These are phyloP conservation scores for Proisotoma minuta DNA, from an alignment of 2,888 invertebrate species.

Conservation along the genomic window DNA sequence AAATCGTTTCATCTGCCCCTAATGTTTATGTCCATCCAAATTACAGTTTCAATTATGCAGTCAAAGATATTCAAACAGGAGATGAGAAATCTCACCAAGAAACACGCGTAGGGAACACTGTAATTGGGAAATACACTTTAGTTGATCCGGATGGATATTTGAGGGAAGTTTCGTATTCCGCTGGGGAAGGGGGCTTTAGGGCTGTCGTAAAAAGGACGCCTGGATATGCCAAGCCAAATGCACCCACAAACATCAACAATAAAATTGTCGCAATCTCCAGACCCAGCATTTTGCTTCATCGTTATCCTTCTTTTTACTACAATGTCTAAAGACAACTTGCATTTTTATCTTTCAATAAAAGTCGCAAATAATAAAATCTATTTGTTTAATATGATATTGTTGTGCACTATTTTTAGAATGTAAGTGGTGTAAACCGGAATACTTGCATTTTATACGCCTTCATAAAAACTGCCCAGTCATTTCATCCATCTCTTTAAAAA, in stretches of 20 bases:
- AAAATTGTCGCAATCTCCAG: background rate
- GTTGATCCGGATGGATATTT: conserved; percentile 38
- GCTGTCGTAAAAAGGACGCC: conserved; percentile 34
- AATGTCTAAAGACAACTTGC: no score
- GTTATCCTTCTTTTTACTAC: no score
- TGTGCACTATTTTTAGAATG: no score
- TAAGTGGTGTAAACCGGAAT: no score
- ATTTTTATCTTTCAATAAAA: no score
- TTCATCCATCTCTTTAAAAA: no score
- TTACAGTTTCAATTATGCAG: conserved; percentile 37
- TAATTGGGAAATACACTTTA: conserved; percentile 32
- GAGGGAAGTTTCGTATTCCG: conserved; percentile 33
- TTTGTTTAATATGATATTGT: no score
- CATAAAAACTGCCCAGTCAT: no score
- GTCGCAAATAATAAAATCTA: no score
- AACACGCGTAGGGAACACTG: conserved; percentile 30
- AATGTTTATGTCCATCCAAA: conserved; percentile 17
- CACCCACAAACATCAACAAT: conserved; percentile 15
- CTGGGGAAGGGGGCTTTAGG: conserved; percentile 33
- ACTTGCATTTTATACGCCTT: no score
- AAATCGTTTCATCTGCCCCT: conserved; percentile 9
- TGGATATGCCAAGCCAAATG: conserved; percentile 29
- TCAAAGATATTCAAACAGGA: conserved; percentile 32
- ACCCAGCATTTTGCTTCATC: background rate
- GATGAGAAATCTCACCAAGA: conserved; percentile 37